A percentile compares a stretch with the other conserved stretches of the same genome.
phyloP scores from a whole-genome alignment of 2,797 vertebrate species.

The Siniperca obscura region DNA sequence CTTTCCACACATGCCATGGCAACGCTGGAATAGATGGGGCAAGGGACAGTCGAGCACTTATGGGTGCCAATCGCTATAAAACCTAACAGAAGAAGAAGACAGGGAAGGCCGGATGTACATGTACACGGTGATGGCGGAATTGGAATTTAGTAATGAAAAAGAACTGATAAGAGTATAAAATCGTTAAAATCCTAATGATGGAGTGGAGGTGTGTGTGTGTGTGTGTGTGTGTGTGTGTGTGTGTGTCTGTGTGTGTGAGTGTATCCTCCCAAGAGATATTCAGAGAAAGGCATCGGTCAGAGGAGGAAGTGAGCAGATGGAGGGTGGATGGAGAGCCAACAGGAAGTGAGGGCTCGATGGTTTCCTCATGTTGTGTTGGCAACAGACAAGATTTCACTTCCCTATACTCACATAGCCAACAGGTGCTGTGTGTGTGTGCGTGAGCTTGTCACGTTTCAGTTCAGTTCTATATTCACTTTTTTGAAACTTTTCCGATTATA shows the following conservation, averaged over 20 bases:
- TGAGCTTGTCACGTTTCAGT: background rate
- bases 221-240: background rate
- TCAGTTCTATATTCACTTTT: background rate
- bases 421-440: slow-evolving; percentile 41
- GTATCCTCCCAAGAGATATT: slow-evolving; percentile 18
- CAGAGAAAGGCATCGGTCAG: slow-evolving; percentile 33
- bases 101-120: too few species aligned
- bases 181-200: too few species aligned
- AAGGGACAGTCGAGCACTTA: too few species aligned
- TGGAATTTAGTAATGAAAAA: too few species aligned
- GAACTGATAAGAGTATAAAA: too few species aligned
- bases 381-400: slow-evolving; percentile 68
- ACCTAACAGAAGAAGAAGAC: too few species aligned
- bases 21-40: too few species aligned
- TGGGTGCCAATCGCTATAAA: too few species aligned
- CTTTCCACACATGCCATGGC: too few species aligned
- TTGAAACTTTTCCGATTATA: background rate
- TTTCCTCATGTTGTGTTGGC: slow-evolving; percentile 76
- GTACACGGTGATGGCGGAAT: too few species aligned
- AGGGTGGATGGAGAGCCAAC: slow-evolving; percentile 62
- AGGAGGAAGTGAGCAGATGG: slow-evolving; percentile 74
- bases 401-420: slow-evolving; percentile 40
- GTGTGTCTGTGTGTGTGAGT: background rate
- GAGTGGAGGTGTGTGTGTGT: background rate
- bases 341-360: slow-evolving; percentile 70